These are phyloP conservation scores for Phortica okadai DNA, from an alignment of 2,888 invertebrate genomes.

Conservation along the genomic window DNA sequence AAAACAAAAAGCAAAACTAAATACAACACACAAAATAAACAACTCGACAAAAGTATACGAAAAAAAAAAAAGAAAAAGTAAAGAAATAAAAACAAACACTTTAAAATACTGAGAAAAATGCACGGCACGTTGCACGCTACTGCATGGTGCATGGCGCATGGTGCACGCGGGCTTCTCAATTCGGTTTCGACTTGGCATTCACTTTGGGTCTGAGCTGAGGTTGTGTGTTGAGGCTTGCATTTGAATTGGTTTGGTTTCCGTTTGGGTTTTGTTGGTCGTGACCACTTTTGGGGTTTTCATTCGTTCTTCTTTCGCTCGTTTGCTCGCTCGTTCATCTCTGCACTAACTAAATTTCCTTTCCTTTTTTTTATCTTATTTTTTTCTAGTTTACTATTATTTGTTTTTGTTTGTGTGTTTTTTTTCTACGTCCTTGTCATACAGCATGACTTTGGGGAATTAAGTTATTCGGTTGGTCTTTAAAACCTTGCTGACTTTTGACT, in stretches of 20 bases:
- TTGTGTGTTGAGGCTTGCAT: constrained; percentile 6
- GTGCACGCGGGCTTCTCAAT: no score
- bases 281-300: constrained; percentile 13
- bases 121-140: constrained; percentile 26
- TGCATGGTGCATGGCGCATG: background rate
- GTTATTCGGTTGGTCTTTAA: constrained; percentile 64
- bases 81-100: background rate
- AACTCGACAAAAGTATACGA: background rate
- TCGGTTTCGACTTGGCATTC: background rate
- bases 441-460: constrained; percentile 58
- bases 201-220: background rate
- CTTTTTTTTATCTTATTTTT: background rate
- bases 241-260: constrained; percentile 27
- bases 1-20: background rate
- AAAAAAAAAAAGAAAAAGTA: background rate
- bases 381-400: constrained; percentile 31
- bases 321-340: background rate
- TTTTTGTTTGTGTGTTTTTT: constrained; percentile 32
- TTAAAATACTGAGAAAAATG: constrained; percentile 9
- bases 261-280: constrained; percentile 19
- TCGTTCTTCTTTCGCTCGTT: background rate
- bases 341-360: constrained; percentile 2
- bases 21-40: background rate
- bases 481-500: constrained; percentile 44
- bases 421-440: constrained; percentile 9